Percentiles rank a stretch among this genome's conserved stretches.
These are phyloP conservation scores for Dryoscopus gambensis DNA, from an alignment of 2,113 vertebrate genomes.

Conservation along the genomic window DNA sequence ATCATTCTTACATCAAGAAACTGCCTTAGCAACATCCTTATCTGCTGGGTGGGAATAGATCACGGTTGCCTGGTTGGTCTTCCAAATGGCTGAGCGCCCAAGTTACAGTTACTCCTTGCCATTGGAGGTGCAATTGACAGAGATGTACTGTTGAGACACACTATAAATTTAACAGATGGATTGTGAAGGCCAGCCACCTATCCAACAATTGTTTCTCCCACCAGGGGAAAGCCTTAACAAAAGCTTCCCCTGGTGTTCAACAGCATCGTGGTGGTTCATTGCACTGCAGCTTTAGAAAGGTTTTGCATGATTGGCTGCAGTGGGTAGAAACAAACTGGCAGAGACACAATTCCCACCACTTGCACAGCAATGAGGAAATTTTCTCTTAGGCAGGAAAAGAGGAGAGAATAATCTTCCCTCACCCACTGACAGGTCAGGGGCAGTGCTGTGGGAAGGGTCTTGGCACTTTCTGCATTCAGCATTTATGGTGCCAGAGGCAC, in stretches of 20 bases:
- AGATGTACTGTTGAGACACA: not conserved
- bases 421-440: not conserved
- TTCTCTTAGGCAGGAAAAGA: not conserved
- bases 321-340: not conserved
- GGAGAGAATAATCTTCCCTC: not conserved
- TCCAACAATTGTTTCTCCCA: not conserved
- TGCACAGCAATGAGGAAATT: not conserved
- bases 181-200: not conserved
- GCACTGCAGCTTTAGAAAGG: not conserved
- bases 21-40: not conserved
- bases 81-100: constrained; percentile 9
- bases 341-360: not conserved
- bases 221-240: not conserved
- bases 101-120: not conserved
- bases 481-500: not conserved
- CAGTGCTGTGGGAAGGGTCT: not conserved
- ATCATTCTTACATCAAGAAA: constrained; percentile 1
- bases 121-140: not conserved
- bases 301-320: not conserved
- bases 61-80: not conserved
- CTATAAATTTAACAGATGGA: constrained; percentile 4
- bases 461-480: not conserved
- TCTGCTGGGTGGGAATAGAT: not conserved
- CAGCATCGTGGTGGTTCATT: not conserved
- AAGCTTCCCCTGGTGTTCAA: not conserved